phyloP scores from a whole-genome alignment of 2,797 vertebrate species.

The Eupleurogrammus muticus region DNA sequence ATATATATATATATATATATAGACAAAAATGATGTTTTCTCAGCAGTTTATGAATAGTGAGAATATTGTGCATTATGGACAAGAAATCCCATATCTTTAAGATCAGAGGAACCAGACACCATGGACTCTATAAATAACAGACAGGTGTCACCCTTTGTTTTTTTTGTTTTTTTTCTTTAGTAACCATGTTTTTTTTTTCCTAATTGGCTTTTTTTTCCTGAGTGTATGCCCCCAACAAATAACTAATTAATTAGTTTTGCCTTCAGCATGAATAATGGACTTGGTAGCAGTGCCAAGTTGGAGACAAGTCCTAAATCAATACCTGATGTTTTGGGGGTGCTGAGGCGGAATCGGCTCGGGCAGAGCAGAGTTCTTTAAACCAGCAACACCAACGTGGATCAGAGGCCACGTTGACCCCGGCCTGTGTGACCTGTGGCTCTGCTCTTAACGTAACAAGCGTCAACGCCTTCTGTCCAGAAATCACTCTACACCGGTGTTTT shows the following conservation, averaged over 20 bases:
- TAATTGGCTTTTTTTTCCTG: too few species aligned
- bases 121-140: too few species aligned
- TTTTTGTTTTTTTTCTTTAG: too few species aligned
- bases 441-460: constrained; percentile 37
- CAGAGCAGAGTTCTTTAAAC: background rate
- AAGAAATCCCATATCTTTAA: too few species aligned
- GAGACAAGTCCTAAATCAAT: too few species aligned
- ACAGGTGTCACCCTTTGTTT: too few species aligned
- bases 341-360: background rate
- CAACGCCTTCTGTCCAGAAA: constrained; percentile 44
- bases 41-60: too few species aligned
- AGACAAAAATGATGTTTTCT: too few species aligned
- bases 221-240: background rate
- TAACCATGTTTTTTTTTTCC: too few species aligned
- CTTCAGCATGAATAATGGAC: background rate
- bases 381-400: background rate
- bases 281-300: background rate
- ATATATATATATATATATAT: too few species aligned
- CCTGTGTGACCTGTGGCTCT: constrained; percentile 33
- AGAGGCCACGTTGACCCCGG: background rate
- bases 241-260: background rate
- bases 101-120: too few species aligned
- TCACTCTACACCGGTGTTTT: constrained; percentile 6
- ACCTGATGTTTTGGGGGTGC: background rate
- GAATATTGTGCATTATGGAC: too few species aligned